Conservation (phyloP, 2,888 invertebrate genomes). For the Aleiodes alternator region DNA sequence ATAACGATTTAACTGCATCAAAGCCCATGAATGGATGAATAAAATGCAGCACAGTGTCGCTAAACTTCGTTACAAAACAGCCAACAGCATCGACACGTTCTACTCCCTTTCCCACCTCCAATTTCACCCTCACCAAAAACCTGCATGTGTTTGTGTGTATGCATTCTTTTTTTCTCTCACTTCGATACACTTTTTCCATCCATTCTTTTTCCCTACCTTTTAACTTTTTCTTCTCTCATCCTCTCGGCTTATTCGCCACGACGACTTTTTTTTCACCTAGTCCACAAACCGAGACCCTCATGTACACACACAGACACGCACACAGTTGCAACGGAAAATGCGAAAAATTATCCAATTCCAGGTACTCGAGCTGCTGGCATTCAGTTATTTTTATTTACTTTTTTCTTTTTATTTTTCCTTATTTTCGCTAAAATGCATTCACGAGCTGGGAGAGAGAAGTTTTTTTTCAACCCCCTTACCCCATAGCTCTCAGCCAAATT, state of each 20-base stretch:
- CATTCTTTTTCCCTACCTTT: conserved; percentile 25
- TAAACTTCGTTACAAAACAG: conserved; percentile 58
- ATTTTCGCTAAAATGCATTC: conserved; percentile 18
- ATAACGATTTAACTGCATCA: no score
- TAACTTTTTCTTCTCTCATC: conserved; percentile 32
- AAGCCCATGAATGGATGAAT: conserved; percentile 24
- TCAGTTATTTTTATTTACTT: conserved; percentile 7
- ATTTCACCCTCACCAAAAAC: conserved; percentile 24
- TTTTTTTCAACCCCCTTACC: neutral
- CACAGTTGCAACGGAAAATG: conserved; percentile 46
- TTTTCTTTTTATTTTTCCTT: conserved; percentile 2
- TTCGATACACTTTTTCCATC: conserved; percentile 31
- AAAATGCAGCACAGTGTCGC: conserved; percentile 50
- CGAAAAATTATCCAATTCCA: conserved; percentile 56
- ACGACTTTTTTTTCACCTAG: conserved; percentile 19
- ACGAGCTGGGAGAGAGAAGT: neutral
- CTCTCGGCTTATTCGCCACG: conserved; percentile 14
- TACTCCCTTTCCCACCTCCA: conserved; percentile 28
- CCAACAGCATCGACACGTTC: conserved; percentile 51
- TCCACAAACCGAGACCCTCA: neutral
- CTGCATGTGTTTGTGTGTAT: neutral
- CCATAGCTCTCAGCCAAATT: conserved; percentile 30
- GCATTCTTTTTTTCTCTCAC: conserved; percentile 31
- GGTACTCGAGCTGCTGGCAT: conserved; percentile 21
- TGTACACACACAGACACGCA: neutral